Conservation (phyloP, 2,797 vertebrate genomes). For the Cygnus olor region DNA sequence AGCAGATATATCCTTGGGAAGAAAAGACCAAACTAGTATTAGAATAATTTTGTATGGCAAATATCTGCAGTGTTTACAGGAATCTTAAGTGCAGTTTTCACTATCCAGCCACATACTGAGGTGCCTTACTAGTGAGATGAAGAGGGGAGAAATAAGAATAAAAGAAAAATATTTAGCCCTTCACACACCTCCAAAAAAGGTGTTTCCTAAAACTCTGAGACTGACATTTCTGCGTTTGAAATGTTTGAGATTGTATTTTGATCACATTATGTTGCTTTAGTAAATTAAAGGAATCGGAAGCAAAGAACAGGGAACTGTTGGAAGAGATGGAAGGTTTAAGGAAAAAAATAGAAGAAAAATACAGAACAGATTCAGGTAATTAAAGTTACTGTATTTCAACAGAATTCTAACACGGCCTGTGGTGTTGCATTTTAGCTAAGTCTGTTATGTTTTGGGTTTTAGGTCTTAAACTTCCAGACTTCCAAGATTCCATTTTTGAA, state of each 20-base stretch:
- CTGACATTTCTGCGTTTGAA: neutral
- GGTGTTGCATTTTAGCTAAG: conserved; percentile 1
- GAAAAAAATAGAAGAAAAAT: conserved; percentile 93
- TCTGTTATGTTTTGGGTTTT: conserved; percentile 52
- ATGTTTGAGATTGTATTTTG: neutral
- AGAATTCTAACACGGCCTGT: neutral
- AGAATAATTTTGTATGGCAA: neutral
- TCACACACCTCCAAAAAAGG: fast-evolving
- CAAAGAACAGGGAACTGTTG: conserved; percentile 83
- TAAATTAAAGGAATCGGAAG: conserved; percentile 91
- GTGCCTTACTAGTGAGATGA: neutral
- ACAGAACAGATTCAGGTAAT: conserved; percentile 87
- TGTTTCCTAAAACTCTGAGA: neutral
- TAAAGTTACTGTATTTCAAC: neutral
- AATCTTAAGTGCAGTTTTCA: neutral
- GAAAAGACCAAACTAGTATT: neutral
- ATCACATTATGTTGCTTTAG: conserved; percentile 71
- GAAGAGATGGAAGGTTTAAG: conserved; percentile 91
- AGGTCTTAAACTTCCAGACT: conserved; percentile 94
- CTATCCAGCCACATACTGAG: neutral
- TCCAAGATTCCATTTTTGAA: conserved; percentile 97
- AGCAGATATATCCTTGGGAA: neutral
- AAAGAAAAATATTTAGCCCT: neutral
- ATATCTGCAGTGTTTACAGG: neutral
- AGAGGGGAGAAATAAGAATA: neutral